Conservation (phyloP, 2,113 vertebrate species). For the Cyphomyrus discorhynchus region DNA sequence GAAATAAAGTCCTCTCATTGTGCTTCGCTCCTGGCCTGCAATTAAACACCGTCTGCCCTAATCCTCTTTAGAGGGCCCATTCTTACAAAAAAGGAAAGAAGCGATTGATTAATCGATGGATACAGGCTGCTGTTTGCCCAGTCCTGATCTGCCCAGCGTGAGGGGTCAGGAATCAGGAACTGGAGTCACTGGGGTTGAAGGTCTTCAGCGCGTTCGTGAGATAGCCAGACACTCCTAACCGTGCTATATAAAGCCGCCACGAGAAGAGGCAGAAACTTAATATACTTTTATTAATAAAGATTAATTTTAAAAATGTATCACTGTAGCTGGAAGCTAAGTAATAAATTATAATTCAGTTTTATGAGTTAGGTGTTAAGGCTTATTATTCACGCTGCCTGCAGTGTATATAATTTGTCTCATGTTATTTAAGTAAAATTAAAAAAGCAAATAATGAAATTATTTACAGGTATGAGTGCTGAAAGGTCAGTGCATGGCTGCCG, state of each 20-base stretch:
- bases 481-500: not conserved
- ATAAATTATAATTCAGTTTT: slow-evolving; percentile 3
- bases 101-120: not conserved
- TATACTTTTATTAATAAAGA: slow-evolving; percentile 8
- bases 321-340: not conserved
- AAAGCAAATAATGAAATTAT: not conserved
- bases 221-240: not conserved
- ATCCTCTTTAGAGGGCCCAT: not conserved
- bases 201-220: not conserved
- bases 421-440: slow-evolving; percentile 9
- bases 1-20: not conserved
- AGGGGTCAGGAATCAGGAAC: not conserved
- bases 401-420: not conserved
- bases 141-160: not conserved
- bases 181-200: not conserved
- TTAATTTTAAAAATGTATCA: not conserved
- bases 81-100: not conserved
- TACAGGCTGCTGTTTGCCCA: not conserved
- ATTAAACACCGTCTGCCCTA: not conserved
- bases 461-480: not conserved
- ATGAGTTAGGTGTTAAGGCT: not conserved
- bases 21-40: not conserved
- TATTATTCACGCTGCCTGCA: not conserved
- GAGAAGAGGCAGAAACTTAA: not conserved
- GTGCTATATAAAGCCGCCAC: not conserved